Percentiles rank a stretch among this genome's conserved stretches.
Evolutionary conservation across 2,113 vertebrate species (phyloP).

Genomic region (Pampusana beccarii): DNA sequence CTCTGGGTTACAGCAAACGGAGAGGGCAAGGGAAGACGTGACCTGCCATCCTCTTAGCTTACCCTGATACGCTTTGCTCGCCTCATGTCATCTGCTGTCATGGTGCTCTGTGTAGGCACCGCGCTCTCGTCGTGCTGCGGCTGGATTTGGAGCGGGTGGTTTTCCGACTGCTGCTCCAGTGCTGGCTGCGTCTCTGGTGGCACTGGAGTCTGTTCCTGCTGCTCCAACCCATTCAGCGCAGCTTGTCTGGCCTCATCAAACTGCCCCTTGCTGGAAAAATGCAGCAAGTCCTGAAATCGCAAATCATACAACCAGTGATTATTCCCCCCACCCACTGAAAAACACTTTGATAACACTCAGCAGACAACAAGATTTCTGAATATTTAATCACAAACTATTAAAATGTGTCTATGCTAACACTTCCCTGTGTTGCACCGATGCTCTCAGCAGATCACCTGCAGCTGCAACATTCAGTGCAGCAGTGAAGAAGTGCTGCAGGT

Average conservation of each 20-base stretch:
- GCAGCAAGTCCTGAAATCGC: constrained; percentile 86
- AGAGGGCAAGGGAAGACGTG: neutral
- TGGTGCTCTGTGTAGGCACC: constrained; percentile 75
- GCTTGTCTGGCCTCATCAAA: constrained; percentile 80
- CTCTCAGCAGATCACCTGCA: neutral
- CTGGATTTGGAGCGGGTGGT: constrained; percentile 68
- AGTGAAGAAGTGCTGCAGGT: neutral
- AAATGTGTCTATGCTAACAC: neutral
- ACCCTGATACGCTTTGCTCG: constrained; percentile 93
- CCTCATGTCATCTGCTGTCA: constrained; percentile 91
- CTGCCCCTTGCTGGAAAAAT: constrained; percentile 82
- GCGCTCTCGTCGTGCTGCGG: constrained; percentile 78
- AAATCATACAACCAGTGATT: constrained; percentile 61
- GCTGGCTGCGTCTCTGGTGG: constrained; percentile 69
- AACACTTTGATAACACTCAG: neutral
- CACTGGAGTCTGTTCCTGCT: constrained; percentile 74
- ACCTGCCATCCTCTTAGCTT: constrained; percentile 22
- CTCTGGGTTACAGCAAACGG: neutral
- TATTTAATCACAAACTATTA: neutral
- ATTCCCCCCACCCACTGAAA: constrained; percentile 53
- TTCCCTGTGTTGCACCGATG: neutral
- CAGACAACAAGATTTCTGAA: neutral
- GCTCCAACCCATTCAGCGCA: constrained; percentile 86
- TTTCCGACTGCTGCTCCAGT: constrained; percentile 69
- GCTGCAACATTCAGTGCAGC: neutral